Evolutionary conservation across 1,140 invertebrate genomes (phyloP).

Genomic region (Octopus bimaculoides): DNA sequence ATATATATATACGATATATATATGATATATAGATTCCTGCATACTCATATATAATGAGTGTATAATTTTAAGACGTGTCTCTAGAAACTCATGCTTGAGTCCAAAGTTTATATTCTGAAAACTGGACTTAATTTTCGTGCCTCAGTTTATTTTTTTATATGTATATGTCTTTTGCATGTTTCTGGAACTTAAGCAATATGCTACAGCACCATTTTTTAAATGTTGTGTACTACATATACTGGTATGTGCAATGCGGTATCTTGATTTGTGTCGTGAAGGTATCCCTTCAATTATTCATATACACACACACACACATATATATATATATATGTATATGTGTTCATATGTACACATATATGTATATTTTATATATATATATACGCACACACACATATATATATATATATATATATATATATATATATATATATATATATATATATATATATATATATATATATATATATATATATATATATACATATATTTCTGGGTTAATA

Average conservation of each 20-base stretch:
- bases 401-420: neutral
- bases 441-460: slow-evolving; percentile 3
- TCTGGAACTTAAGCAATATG: no score
- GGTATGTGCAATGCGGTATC: neutral
- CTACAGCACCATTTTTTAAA: no score
- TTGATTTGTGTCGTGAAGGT: neutral
- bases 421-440: slow-evolving; percentile 12
- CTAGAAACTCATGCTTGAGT: no score
- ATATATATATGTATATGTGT: slow-evolving; percentile 14
- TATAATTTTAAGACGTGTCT: no score
- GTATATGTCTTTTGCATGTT: no score
- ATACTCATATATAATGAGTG: no score
- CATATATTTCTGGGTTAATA: neutral
- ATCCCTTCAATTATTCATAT: neutral
- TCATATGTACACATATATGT: slow-evolving; percentile 15
- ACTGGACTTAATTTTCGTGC: no score
- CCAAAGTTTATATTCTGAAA: no score
- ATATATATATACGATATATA: no score
- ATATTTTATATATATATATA: neutral
- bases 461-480: neutral
- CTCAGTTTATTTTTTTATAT: no score
- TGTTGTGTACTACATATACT: no score
- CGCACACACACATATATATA: neutral
- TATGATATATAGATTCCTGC: no score
- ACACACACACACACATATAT: neutral